Evolutionary conservation across 2,888 invertebrate species (phyloP).

Genomic region (Tenthredo mesomela): DNA sequence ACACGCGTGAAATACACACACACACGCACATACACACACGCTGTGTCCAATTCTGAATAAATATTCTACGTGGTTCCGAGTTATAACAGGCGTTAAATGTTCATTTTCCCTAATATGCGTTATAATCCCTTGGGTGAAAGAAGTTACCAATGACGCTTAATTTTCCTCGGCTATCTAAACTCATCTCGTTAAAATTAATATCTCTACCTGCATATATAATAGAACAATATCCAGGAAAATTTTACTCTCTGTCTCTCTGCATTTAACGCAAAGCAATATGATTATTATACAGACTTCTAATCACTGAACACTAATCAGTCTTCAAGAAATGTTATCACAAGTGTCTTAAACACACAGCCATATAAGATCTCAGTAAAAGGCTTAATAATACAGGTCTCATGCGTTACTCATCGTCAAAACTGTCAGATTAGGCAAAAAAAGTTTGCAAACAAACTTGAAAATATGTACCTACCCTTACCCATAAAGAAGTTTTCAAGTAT

Average conservation of each 20-base stretch:
- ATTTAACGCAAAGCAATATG: not conserved
- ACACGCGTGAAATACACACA: conserved; percentile 2
- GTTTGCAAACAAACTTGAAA: not conserved
- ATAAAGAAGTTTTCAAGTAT: not conserved
- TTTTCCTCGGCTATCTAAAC: conserved; percentile 13
- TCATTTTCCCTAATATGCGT: conserved; percentile 29
- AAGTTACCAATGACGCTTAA: conserved; percentile 23
- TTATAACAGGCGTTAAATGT: conserved; percentile 48
- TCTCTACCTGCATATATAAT: not conserved
- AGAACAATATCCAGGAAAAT: conserved; percentile 2
- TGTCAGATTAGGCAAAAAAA: not conserved
- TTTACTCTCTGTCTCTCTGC: not conserved
- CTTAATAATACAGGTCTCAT: not conserved
- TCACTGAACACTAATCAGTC: not conserved
- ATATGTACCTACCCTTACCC: not conserved
- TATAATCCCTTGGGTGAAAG: conserved; percentile 18
- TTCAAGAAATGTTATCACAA: not conserved
- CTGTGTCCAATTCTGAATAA: conserved; percentile 34
- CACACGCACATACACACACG: not conserved
- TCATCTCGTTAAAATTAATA: not conserved
- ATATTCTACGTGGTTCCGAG: conserved; percentile 37
- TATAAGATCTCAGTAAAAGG: not conserved
- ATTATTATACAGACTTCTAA: not conserved
- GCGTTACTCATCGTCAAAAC: not conserved
- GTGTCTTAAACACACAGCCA: not conserved